Evolutionary conservation across 2,797 vertebrate genomes (phyloP).

Genomic region (Gephyroberyx darwinii): DNA sequence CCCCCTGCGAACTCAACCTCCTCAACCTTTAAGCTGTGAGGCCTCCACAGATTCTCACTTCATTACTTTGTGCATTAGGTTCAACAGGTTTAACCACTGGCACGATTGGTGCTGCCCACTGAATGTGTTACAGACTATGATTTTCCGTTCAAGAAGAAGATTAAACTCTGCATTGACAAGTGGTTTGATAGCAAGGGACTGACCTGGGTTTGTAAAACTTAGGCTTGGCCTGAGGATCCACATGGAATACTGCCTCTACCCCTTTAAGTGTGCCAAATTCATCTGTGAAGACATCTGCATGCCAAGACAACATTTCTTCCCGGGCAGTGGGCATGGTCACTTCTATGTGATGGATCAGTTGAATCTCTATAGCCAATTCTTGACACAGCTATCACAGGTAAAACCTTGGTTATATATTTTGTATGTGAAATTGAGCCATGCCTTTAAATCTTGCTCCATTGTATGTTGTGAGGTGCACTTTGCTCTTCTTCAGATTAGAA

Average conservation of each 20-base stretch:
- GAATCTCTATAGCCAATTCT: neutral
- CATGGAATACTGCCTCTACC: neutral
- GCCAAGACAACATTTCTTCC: neutral
- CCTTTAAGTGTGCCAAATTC: constrained; percentile 8
- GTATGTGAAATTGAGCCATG: neutral
- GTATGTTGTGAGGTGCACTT: neutral
- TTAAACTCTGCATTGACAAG: constrained; percentile 6
- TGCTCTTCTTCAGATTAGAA: neutral
- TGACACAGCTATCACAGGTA: constrained; percentile 3
- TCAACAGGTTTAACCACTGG: neutral
- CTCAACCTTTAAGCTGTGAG: neutral
- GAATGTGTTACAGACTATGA: neutral
- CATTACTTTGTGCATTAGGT: too few species aligned
- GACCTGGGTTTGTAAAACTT: constrained; percentile 3
- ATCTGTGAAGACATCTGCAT: constrained; percentile 5
- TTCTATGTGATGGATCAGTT: neutral
- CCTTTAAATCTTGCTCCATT: neutral
- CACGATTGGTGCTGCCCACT: neutral
- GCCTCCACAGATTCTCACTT: neutral
- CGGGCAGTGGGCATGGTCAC: too few species aligned
- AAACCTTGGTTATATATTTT: neutral
- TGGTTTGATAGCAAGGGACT: constrained; percentile 8
- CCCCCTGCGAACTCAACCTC: neutral
- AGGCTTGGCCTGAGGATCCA: neutral
- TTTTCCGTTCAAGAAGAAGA: neutral